These are phyloP conservation scores for Drosophila sturtevanti DNA, from an alignment of 1,140 invertebrate species.

Conservation along the genomic window DNA sequence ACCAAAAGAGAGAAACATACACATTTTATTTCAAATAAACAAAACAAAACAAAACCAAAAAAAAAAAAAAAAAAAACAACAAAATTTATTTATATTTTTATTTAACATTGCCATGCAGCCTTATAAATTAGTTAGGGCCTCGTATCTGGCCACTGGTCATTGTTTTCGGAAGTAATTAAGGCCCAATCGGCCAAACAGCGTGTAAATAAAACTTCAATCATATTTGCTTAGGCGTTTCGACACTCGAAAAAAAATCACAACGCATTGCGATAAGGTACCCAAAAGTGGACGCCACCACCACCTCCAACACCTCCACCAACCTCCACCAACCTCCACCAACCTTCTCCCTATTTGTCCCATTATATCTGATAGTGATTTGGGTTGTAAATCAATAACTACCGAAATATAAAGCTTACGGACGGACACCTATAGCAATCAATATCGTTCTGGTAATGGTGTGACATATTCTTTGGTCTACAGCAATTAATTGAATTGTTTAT, in stretches of 20 bases:
- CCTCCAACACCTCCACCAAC: no score
- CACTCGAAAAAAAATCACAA: conserved; percentile 77
- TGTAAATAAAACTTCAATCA: conserved; percentile 75
- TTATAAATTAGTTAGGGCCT: conserved; percentile 72
- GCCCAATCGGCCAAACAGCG: conserved; percentile 62
- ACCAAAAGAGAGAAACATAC: background rate
- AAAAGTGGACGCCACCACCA: conserved; percentile 50
- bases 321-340: conserved; percentile 17
- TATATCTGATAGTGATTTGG: conserved; percentile 50
- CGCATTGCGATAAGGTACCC: conserved; percentile 65
- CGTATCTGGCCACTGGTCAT: conserved; percentile 64
- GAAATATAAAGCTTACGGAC: conserved; percentile 42
- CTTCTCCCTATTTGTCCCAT: no score
- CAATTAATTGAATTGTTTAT: conserved; percentile 81
- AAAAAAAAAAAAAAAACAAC: background rate
- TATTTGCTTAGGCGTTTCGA: conserved; percentile 80
- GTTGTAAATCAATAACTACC: conserved; percentile 81
- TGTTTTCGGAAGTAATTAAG: conserved; percentile 81
- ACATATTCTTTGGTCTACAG: conserved; percentile 64
- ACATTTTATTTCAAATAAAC: background rate
- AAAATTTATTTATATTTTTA: conserved; percentile 58
- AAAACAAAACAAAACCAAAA: background rate
- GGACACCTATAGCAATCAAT: conserved; percentile 22
- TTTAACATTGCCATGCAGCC: conserved; percentile 47
- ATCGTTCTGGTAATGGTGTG: conserved; percentile 34